These are phyloP conservation scores for Nesoenas mayeri DNA, from an alignment of 2,113 vertebrate species.

Conservation along the genomic window DNA sequence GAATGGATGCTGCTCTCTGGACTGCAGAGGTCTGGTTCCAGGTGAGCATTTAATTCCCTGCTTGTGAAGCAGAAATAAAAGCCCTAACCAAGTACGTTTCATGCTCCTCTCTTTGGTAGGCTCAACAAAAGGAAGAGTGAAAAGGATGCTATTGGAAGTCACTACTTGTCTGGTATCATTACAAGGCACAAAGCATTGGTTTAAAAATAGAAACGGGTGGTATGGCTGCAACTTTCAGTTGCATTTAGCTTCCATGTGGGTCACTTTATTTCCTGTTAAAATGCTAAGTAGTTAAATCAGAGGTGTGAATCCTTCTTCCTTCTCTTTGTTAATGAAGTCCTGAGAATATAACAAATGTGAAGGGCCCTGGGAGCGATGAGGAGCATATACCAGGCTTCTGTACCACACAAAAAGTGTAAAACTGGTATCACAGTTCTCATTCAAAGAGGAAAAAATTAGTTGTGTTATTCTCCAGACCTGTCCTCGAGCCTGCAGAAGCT, in stretches of 20 bases:
- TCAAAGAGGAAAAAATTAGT: neutral
- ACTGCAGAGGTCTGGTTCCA: neutral
- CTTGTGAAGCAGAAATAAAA: conserved; percentile 20
- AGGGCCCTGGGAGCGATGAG: neutral
- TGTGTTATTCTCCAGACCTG: neutral
- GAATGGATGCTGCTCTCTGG: conserved; percentile 1
- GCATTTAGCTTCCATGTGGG: neutral
- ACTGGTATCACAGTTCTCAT: neutral
- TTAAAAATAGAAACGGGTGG: conserved; percentile 46
- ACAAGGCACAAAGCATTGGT: conserved; percentile 1
- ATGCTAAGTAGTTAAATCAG: neutral
- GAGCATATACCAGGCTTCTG: neutral
- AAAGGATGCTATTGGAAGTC: neutral
- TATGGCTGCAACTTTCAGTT: neutral
- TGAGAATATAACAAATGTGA: neutral
- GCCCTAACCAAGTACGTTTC: neutral
- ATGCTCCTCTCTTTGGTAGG: neutral
- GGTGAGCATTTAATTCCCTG: conserved; percentile 7
- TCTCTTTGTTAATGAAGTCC: neutral
- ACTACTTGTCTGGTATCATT: neutral
- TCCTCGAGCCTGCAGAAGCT: neutral
- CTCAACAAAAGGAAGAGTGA: neutral
- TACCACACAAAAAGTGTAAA: neutral
- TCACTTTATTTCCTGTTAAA: conserved; percentile 19
- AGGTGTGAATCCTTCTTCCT: neutral